Base-by-base conservation (phyloP, 1,140 invertebrate species). In the Drosophila hydei region DNA sequence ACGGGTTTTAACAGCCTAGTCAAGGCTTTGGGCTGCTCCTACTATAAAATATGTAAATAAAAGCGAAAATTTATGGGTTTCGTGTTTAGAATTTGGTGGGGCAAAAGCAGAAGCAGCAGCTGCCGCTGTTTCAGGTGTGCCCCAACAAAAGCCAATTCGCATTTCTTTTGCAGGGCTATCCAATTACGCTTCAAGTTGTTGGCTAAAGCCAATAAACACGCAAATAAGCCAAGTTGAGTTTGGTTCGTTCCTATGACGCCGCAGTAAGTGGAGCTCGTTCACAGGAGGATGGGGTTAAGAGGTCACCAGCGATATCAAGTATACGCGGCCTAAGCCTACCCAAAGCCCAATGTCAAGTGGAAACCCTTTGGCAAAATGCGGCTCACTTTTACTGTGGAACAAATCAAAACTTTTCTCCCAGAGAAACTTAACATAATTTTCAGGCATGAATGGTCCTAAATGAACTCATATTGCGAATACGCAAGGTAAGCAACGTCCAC, bases 11-110 rank as follows among this genome's bases (percentile, higher is more conserved):
- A 25, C 27, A 6, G 43, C 30, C 42, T 5, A 43, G 25, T 8
- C 40, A 45, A 19, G 40, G 71, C 36, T 59, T 61, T 27, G 9
- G 48, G 45, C 9, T 8, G 23, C 36, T 23, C 27, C 21, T 27
- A 18, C 18, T 27, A 23, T 80, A 77, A 85, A 87, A 77, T 85
- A 85, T 80, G 74, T 85, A 87, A 87, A 87, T 85, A 85, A 70
- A 81, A 77, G 74, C 77, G 63, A 47, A 87, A 87, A 81, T 87
- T 77, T 85, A 85, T 85, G 81, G 81, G 77, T 62, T 85, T 87
- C 81, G 81, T 87, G 81, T 75, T 77, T 65, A 69, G 77, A 74
- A 85, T 87, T 85, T 77, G 80, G 77, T 81, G 81, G 62, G 54
- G 30, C 69, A 11, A 33, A 8, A 65, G 69, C 58, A 70, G 64